phyloP scores from a whole-genome alignment of 2,113 vertebrate species.

The Mionectes macconnelli region DNA sequence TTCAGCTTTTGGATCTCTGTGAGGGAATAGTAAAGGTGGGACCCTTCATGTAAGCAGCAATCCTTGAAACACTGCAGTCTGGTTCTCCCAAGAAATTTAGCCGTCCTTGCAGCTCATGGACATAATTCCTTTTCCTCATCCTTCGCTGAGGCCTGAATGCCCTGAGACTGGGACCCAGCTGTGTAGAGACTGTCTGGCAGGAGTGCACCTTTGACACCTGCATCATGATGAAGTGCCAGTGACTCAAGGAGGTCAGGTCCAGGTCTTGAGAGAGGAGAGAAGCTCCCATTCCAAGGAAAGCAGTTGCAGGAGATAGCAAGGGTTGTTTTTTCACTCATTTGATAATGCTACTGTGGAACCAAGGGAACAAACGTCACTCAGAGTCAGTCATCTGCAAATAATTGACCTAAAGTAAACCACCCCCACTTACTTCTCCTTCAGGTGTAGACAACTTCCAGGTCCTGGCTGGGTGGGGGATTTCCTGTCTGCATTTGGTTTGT shows the following conservation, averaged over 20 bases:
- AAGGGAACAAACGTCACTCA: neutral
- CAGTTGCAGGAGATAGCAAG: neutral
- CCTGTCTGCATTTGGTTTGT: conserved; percentile 69
- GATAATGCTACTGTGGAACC: neutral
- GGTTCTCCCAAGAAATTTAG: neutral
- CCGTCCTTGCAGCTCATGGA: neutral
- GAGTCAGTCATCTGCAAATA: neutral
- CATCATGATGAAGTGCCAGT: neutral
- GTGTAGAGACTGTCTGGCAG: neutral
- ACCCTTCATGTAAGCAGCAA: neutral
- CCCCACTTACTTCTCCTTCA: neutral
- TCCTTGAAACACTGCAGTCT: neutral
- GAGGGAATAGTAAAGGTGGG: neutral
- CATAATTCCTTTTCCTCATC: neutral
- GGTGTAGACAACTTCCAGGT: conserved; percentile 18
- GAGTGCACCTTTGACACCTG: neutral
- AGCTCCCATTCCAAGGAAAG: neutral
- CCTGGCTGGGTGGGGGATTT: conserved; percentile 56
- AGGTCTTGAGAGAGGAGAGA: neutral
- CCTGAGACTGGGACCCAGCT: neutral
- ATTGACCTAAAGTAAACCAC: neutral
- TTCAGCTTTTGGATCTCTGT: neutral
- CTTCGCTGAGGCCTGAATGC: neutral
- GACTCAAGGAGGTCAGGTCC: neutral
- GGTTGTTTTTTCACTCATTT: neutral